A percentile compares a stretch with the other conserved stretches of the same genome.
phyloP scores from a whole-genome alignment of 2,797 vertebrate genomes.

The Falco rusticolus region DNA sequence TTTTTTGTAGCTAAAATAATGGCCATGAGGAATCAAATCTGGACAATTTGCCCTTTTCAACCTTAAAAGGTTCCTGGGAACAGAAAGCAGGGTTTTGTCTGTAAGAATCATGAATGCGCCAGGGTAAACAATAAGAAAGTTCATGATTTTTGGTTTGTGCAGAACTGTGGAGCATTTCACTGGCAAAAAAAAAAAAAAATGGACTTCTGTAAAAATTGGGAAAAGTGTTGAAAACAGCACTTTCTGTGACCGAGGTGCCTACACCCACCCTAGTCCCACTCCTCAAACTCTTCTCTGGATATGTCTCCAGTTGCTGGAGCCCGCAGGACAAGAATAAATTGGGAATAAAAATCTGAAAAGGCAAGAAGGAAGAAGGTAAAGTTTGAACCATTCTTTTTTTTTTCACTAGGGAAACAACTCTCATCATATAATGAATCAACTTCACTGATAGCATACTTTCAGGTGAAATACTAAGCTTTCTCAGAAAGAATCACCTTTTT shows the following conservation, averaged over 20 bases:
- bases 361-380: slow-evolving; percentile 13
- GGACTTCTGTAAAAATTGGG: background rate
- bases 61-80: background rate
- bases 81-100: background rate
- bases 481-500: slow-evolving; percentile 39
- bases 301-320: background rate
- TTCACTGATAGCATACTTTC: slow-evolving; percentile 12
- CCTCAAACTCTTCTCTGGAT: background rate
- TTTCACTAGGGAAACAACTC: background rate
- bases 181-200: background rate
- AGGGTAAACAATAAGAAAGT: background rate
- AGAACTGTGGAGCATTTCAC: background rate
- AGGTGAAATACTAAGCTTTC: background rate
- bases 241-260: background rate
- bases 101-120: background rate
- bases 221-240: background rate
- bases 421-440: slow-evolving; percentile 34
- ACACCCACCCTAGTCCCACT: background rate
- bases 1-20: background rate
- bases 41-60: background rate
- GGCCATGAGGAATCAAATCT: background rate
- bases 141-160: background rate
- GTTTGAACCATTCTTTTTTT: background rate
- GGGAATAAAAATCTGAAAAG: slow-evolving; percentile 45
- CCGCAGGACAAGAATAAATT: background rate